Evolutionary conservation across 2,113 vertebrate genomes (phyloP).

Genomic region (Chaenogobius annularis): DNA sequence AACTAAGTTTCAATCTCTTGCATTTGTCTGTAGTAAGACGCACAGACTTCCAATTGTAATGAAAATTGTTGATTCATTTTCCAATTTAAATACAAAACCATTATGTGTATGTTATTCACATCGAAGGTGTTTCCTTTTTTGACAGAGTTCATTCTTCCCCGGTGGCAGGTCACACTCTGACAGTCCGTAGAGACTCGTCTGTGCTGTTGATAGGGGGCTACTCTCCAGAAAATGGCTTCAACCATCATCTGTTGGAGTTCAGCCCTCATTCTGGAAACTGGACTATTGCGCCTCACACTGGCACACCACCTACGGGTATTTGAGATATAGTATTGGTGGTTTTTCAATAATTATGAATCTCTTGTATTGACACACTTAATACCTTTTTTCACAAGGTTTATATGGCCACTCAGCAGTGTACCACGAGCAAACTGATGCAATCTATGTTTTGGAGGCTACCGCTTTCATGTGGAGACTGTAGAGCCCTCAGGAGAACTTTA

Average conservation of each 20-base stretch:
- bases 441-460: conserved; percentile 91
- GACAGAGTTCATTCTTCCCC: conserved; percentile 82
- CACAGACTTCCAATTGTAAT: neutral
- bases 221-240: conserved; percentile 90
- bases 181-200: conserved; percentile 78
- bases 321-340: neutral
- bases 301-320: conserved; percentile 89
- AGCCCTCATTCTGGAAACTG: conserved; percentile 81
- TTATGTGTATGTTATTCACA: neutral
- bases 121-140: neutral
- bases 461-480: conserved; percentile 89
- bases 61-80: neutral
- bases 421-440: conserved; percentile 86
- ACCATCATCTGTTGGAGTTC: conserved; percentile 87
- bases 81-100: neutral
- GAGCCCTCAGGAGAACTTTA: conserved; percentile 88
- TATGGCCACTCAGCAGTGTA: conserved; percentile 90
- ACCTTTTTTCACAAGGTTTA: conserved; percentile 73
- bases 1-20: too few species aligned
- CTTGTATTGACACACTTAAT: neutral
- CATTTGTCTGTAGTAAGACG: too few species aligned
- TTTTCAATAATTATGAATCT: neutral
- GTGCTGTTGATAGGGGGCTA: conserved; percentile 89
- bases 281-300: conserved; percentile 81
- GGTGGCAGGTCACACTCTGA: conserved; percentile 87